Base-by-base conservation (phyloP, 2,797 vertebrate species). In the Limnodromus scolopaceus region DNA sequence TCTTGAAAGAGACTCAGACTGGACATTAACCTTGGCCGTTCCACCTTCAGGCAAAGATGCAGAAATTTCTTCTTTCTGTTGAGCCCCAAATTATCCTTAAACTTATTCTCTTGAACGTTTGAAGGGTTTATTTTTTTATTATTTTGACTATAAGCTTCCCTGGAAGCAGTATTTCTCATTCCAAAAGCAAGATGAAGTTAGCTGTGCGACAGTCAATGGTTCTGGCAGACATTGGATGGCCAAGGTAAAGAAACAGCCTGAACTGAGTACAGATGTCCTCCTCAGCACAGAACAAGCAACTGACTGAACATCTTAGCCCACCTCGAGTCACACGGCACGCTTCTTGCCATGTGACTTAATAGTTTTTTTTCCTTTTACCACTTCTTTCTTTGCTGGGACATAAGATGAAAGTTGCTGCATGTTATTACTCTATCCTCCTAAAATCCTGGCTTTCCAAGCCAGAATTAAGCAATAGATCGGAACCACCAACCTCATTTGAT, bases 301-400 rank as follows among this genome's bases (percentile, higher is more conserved):
- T 19, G 41, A 32, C 32, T 17, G 10, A 63, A 48, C n/a, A 46
- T 19, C 20, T 65, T 5, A 19, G 41, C 28, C 30, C 55, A 38
- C 57, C 46, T 53, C 0, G 0, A 81, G 28, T 38, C 60, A 60
- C 30, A 36, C 1, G 2, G 54, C 63, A 68, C 17, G 9, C 25
- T 38, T 69, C 13, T 69, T 36, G 16, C 58, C 16, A 6, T 53
- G 51, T 53, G 28, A 53, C 28, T 69, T 84, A 11, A 12, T 2
- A 20, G 16, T 2, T 24, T 69, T 68, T 20, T 18, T 34, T 23
- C 16, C 11, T 76, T 89, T 76, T 51, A 87, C 11, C 24, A 51
- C 9, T 17, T 49, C 61, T 55, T 55, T 70, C 13, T 63, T 79
- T 54, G 22, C 30, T 80, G 60, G 19, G 79, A 71, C 6, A 1